A percentile compares a stretch with the other conserved stretches of the same genome.
phyloP scores from a whole-genome alignment of 2,797 vertebrate species.

The Sparus aurata region DNA sequence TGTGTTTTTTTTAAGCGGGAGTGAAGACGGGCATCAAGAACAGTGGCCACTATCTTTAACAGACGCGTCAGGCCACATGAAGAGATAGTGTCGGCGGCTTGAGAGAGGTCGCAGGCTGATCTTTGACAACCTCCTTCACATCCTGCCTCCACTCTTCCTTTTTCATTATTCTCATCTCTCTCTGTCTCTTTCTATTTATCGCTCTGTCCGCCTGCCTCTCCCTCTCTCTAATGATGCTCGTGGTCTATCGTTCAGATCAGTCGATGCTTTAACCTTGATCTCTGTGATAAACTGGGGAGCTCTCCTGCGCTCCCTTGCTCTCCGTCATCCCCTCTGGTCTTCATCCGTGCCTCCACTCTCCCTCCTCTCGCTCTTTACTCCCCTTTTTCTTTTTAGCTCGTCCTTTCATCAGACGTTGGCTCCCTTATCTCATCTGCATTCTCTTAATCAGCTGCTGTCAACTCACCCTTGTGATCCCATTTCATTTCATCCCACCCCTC shows the following conservation, averaged over 20 bases:
- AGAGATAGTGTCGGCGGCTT: slow-evolving; percentile 54
- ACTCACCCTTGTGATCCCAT: slow-evolving; percentile 77
- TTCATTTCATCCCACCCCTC: slow-evolving; percentile 69
- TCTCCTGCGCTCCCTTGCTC: slow-evolving; percentile 58
- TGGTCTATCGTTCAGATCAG: slow-evolving; percentile 74
- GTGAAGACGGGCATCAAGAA: slow-evolving; percentile 26
- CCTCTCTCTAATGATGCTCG: slow-evolving; percentile 70
- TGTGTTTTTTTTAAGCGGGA: slow-evolving; percentile 6
- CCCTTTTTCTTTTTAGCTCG: slow-evolving; percentile 67
- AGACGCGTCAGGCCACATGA: slow-evolving; percentile 48
- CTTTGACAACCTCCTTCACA: slow-evolving; percentile 50
- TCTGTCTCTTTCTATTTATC: slow-evolving; percentile 55
- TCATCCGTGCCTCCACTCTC: slow-evolving; percentile 54
- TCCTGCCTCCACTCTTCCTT: slow-evolving; percentile 30
- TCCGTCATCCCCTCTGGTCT: slow-evolving; percentile 71
- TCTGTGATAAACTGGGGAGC: slow-evolving; percentile 72
- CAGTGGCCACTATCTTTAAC: slow-evolving; percentile 26
- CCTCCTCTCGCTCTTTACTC: slow-evolving; percentile 60
- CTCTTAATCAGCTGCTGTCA: slow-evolving; percentile 82
- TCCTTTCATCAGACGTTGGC: slow-evolving; percentile 77
- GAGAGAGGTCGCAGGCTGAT: slow-evolving; percentile 57
- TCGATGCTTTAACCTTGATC: slow-evolving; percentile 79
- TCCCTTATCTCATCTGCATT: slow-evolving; percentile 80
- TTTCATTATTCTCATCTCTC: slow-evolving; percentile 52
- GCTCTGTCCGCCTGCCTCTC: slow-evolving; percentile 39